These are phyloP conservation scores for Chorisops tibialis DNA, from an alignment of 2,888 invertebrate species.

Conservation along the genomic window DNA sequence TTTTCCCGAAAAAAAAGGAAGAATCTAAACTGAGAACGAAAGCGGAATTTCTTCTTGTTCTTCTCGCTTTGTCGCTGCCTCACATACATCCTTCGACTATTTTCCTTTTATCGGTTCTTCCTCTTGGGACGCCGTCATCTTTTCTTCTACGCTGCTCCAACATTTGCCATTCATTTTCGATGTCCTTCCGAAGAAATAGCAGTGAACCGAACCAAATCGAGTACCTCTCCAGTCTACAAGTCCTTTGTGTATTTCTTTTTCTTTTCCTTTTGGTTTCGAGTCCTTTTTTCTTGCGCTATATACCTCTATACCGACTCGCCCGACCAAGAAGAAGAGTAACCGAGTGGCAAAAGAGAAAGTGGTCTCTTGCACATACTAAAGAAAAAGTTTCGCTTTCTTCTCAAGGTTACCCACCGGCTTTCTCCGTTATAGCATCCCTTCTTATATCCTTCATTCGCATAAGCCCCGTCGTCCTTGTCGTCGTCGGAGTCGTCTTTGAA, in stretches of 20 bases:
- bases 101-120: not conserved
- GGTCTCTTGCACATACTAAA: slow-evolving; percentile 3
- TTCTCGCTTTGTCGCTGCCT: not conserved
- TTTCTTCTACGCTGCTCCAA: slow-evolving; percentile 3
- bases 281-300: slow-evolving; percentile 1
- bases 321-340: not conserved
- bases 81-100: slow-evolving; percentile 6
- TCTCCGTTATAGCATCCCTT: slow-evolving; percentile 10
- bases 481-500: slow-evolving; percentile 4
- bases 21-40: slow-evolving; percentile 10
- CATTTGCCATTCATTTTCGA: too few species aligned
- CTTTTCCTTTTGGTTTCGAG: too few species aligned
- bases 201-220: slow-evolving; percentile 7
- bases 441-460: not conserved
- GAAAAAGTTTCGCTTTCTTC: slow-evolving; percentile 24
- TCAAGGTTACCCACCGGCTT: slow-evolving; percentile 14
- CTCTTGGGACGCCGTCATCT: slow-evolving; percentile 10
- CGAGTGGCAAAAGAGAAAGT: slow-evolving; percentile 8
- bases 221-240: slow-evolving; percentile 8
- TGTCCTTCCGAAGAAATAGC: slow-evolving; percentile 6
- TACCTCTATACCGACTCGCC: not conserved
- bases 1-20: too few species aligned
- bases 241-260: not conserved
- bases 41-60: slow-evolving; percentile 15
- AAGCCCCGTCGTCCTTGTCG: not conserved